These are phyloP conservation scores for Ooceraea biroi DNA, from an alignment of 1,140 invertebrate species.

Conservation along the genomic window DNA sequence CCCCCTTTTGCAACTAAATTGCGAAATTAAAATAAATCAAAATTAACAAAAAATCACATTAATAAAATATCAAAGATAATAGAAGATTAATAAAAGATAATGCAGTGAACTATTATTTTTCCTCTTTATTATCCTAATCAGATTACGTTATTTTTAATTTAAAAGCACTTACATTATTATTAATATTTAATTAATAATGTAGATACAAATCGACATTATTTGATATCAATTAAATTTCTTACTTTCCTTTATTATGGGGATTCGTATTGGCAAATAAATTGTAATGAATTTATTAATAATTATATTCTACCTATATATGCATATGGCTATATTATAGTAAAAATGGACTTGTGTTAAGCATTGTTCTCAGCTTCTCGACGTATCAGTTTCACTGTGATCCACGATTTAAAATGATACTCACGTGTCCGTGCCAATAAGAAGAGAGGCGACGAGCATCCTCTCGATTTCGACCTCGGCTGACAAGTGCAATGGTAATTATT, in stretches of 20 bases:
- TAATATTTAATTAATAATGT: no score
- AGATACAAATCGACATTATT: no score
- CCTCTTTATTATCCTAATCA: not conserved
- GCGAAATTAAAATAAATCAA: not conserved
- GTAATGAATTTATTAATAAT: slow-evolving; percentile 8
- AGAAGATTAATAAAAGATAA: no score
- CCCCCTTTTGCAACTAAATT: not conserved
- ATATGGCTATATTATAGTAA: not conserved
- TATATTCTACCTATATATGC: not conserved
- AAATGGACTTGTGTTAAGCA: not conserved
- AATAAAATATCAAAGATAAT: no score
- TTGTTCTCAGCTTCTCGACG: not conserved
- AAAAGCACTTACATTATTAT: not conserved
- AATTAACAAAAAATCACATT: not conserved
- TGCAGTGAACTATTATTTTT: no score
- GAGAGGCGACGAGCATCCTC: slow-evolving; percentile 4
- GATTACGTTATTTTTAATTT: not conserved
- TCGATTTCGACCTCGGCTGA: slow-evolving; percentile 4
- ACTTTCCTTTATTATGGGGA: not conserved
- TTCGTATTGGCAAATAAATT: not conserved
- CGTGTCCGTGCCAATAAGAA: not conserved
- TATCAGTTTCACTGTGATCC: slow-evolving; percentile 17
- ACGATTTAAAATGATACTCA: slow-evolving; percentile 1
- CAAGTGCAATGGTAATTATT: slow-evolving; percentile 35
- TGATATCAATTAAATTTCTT: no score